These are phyloP conservation scores for Catamblyrhynchus diadema DNA, from an alignment of 2,797 vertebrate genomes.

Conservation along the genomic window DNA sequence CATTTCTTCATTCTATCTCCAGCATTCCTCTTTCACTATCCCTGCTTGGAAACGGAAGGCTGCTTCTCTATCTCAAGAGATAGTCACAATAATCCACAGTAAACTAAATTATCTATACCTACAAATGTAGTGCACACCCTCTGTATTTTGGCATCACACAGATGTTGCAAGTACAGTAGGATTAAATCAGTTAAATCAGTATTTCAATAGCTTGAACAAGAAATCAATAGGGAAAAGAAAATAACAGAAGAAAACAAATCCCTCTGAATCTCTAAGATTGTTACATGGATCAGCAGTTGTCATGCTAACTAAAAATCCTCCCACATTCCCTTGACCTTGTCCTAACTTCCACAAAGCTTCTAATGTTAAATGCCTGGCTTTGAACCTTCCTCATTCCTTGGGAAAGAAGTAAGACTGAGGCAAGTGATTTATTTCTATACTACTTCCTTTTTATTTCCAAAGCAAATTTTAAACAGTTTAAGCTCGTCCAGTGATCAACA, in stretches of 20 bases:
- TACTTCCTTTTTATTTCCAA: not conserved
- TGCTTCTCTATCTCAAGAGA: not conserved
- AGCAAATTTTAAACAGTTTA: not conserved
- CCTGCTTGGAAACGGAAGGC: not conserved
- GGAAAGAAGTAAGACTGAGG: not conserved
- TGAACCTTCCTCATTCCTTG: not conserved
- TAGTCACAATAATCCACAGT: not conserved
- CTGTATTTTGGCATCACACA: not conserved
- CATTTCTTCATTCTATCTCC: not conserved
- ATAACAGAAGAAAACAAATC: not conserved
- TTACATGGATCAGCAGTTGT: not conserved
- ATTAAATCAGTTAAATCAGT: not conserved
- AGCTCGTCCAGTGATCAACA: not conserved
- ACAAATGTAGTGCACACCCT: not conserved
- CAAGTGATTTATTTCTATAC: not conserved
- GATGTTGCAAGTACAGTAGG: not conserved
- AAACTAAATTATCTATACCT: not conserved
- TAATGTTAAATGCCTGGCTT: fast-evolving
- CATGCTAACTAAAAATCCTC: not conserved
- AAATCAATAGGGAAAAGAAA: not conserved
- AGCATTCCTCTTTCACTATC: not conserved
- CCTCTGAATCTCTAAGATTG: not conserved
- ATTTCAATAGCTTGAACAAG: not conserved
- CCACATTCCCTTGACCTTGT: not conserved
- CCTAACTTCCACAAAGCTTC: not conserved